Percentiles rank a stretch among this genome's conserved stretches.
phyloP scores from a whole-genome alignment of 1,140 invertebrate species.

The Leptopilina clavipes region DNA sequence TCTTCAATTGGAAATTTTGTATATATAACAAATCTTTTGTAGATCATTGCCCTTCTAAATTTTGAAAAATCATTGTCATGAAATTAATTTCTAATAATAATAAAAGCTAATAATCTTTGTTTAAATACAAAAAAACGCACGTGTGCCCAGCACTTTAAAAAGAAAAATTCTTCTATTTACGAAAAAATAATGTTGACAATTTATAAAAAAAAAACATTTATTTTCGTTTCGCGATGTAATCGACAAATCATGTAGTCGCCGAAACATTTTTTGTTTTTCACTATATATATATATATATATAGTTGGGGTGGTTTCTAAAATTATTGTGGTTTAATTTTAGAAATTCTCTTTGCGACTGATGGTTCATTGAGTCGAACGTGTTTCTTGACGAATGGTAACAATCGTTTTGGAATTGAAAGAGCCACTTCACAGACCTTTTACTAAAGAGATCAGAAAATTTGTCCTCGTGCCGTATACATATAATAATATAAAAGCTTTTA shows the following conservation, averaged over 20 bases:
- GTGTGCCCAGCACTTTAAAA: background rate
- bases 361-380: constrained; percentile 1
- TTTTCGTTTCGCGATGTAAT: constrained; percentile 20
- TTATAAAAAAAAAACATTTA: background rate
- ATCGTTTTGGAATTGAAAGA: background rate
- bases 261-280: background rate
- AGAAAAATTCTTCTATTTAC: background rate
- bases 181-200: background rate
- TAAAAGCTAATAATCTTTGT: no score
- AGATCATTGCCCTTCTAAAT: no score
- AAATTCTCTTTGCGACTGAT: background rate
- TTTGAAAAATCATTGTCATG: no score
- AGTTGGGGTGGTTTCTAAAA: background rate
- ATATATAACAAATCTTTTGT: no score
- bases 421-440: background rate
- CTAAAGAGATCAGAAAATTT: background rate
- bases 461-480: background rate
- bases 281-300: background rate
- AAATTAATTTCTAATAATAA: no score
- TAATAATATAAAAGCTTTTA: constrained; percentile 5
- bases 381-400: constrained; percentile 12
- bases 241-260: constrained; percentile 9
- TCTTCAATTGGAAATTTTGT: no score
- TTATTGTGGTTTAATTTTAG: constrained; percentile 15
- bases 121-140: no score